Percentiles rank a stretch among this genome's conserved stretches.
phyloP scores from a whole-genome alignment of 2,113 vertebrate genomes.

The Neomonachus schauinslandi region DNA sequence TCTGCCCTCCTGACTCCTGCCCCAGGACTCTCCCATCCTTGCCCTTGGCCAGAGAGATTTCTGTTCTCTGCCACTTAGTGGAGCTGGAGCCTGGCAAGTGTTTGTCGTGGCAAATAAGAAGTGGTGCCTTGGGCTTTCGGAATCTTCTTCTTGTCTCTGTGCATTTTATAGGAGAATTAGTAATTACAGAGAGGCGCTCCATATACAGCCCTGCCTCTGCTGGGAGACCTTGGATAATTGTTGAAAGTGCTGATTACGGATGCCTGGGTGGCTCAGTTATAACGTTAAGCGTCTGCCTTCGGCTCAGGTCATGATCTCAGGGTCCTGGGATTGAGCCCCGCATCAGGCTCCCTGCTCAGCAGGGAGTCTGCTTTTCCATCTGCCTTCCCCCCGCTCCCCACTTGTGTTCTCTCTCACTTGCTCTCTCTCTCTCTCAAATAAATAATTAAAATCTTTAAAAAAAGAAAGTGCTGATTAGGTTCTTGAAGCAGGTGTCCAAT shows the following conservation, averaged over 20 bases:
- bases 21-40: neutral
- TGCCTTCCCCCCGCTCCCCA: neutral
- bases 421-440: neutral
- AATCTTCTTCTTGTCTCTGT: neutral
- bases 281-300: neutral
- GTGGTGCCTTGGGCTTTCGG: neutral
- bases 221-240: conserved; percentile 34
- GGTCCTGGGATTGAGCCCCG: neutral
- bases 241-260: conserved; percentile 26
- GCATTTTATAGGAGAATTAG: conserved; percentile 44
- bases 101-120: conserved; percentile 24
- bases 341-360: neutral
- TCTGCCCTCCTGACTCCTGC: neutral
- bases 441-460: neutral
- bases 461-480: conserved; percentile 37
- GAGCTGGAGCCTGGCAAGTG: neutral
- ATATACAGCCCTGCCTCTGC: neutral
- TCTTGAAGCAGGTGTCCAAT: conserved; percentile 40
- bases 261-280: neutral
- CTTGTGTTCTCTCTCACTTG: neutral
- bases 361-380: neutral
- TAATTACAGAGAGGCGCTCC: neutral
- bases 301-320: neutral
- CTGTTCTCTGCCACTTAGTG: neutral
- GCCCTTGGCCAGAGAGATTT: neutral